Base-by-base conservation (phyloP, 2,797 vertebrate species). In the Petrocephalus schoutedeni region DNA sequence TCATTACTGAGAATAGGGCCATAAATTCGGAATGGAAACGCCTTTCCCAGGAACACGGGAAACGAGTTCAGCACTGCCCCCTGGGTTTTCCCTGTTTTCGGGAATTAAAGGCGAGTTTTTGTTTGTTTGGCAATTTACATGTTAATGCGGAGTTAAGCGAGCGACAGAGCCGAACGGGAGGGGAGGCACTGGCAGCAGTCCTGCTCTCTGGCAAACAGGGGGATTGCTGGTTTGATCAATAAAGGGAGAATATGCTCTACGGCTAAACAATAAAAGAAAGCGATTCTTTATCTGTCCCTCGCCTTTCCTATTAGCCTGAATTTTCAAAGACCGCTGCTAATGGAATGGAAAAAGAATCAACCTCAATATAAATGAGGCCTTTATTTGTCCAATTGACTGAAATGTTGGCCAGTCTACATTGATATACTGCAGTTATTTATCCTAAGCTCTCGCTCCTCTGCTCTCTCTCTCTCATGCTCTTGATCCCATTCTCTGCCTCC, bases 11-110 rank as follows among this genome's bases (percentile, higher is more conserved):
- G 51, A 80, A 32, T 32, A 57, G 84, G 53, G 84, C 28, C 10
- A 5, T 54, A 84, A 88, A 61, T 61, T 67, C 23, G 51, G 57
- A 88, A 88, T 88, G 87, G 49, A 88, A 88, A 28, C 58, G 49
- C 77, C 41, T 88, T 85, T 36, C 80, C 21, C 16, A 10, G 82
- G 51, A 59, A 88, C 57, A 84, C n/a, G 9, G 59, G 56, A 64
- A 64, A 88, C 61, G 45, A 88, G 77, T 45, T 88, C 80, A 84
- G 45, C 80, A 36, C 41, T 53, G 8, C 80, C 87, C 77, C 32
- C 1, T 21, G 57, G 87, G 41, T 77, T 77, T 74, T 41, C 67
- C 19, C 7, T 19, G 45, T 82, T 61, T 57, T 28, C 28, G 80
- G 49, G 87, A 84, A 84, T 84, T 54, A 54, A 67, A 61, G 74